Conservation (phyloP, 2,888 invertebrate species). For the Entomobrya proxima region DNA sequence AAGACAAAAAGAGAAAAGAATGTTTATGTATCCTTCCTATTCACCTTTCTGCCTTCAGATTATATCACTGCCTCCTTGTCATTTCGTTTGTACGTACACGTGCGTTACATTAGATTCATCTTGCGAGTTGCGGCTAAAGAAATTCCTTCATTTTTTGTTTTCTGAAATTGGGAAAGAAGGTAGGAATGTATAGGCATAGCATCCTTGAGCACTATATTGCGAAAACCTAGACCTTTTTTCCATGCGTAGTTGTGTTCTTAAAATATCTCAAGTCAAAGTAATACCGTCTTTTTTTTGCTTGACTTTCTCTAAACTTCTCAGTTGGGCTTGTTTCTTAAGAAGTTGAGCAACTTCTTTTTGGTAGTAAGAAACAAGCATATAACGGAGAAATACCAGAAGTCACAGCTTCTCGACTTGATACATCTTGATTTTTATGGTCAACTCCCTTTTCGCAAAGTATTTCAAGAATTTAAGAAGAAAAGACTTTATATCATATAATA, state of each 20-base stretch:
- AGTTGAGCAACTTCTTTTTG: neutral
- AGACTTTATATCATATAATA: neutral
- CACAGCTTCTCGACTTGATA: neutral
- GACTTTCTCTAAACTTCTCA: constrained; percentile 13
- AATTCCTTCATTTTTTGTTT: neutral
- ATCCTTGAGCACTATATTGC: too few species aligned
- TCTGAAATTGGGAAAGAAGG: neutral
- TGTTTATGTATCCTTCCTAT: neutral
- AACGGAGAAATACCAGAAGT: neutral
- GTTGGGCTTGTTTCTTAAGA: neutral
- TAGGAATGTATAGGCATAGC: neutral
- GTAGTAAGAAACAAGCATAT: too few species aligned
- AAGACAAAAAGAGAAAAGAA: neutral
- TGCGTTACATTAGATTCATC: neutral
- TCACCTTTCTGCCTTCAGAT: neutral
- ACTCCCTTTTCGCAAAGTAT: neutral
- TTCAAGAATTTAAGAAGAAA: constrained; percentile 9
- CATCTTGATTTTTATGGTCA: neutral
- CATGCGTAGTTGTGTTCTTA: neutral
- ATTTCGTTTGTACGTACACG: neutral
- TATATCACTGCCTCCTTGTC: too few species aligned
- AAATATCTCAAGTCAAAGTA: neutral
- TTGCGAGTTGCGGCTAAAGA: neutral
- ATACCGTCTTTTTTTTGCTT: neutral
- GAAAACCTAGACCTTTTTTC: too few species aligned